A percentile compares a stretch with the other conserved stretches of the same genome.
phyloP scores from a whole-genome alignment of 2,113 vertebrate species.

The Electrona antarctica region DNA sequence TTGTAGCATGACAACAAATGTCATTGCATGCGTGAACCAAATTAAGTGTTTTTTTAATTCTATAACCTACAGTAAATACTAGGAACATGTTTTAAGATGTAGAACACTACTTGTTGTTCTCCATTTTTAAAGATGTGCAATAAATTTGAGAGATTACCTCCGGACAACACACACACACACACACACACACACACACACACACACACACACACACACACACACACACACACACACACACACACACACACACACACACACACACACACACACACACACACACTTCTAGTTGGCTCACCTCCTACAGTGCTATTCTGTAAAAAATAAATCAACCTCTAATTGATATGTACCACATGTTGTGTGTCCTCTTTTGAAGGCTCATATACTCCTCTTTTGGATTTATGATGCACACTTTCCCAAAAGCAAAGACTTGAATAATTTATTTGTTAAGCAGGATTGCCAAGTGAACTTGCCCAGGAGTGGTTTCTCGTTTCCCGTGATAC shows the following conservation, averaged over 20 bases:
- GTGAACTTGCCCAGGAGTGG: slow-evolving; percentile 25
- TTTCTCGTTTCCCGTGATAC: slow-evolving; percentile 12
- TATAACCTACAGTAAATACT: background rate
- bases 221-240: too few species aligned
- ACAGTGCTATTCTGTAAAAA: background rate
- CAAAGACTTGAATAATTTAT: slow-evolving; percentile 62
- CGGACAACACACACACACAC: too few species aligned
- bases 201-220: too few species aligned
- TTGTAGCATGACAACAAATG: background rate
- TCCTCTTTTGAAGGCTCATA: slow-evolving; percentile 23
- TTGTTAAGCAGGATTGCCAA: slow-evolving; percentile 40
- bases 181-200: too few species aligned
- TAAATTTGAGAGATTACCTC: too few species aligned
- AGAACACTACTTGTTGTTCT: too few species aligned
- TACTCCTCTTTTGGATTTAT: slow-evolving; percentile 15
- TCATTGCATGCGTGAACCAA: background rate
- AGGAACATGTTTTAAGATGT: background rate
- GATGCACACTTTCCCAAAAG: slow-evolving; percentile 15
- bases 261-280: too few species aligned
- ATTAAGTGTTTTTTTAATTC: background rate
- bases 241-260: too few species aligned
- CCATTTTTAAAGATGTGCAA: too few species aligned
- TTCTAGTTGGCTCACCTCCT: slow-evolving; percentile 1
- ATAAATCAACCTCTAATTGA: slow-evolving; percentile 5
- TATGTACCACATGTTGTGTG: slow-evolving; percentile 18